Evolutionary conservation across 2,888 invertebrate genomes (phyloP).

Genomic region (Campoplex nolae): DNA sequence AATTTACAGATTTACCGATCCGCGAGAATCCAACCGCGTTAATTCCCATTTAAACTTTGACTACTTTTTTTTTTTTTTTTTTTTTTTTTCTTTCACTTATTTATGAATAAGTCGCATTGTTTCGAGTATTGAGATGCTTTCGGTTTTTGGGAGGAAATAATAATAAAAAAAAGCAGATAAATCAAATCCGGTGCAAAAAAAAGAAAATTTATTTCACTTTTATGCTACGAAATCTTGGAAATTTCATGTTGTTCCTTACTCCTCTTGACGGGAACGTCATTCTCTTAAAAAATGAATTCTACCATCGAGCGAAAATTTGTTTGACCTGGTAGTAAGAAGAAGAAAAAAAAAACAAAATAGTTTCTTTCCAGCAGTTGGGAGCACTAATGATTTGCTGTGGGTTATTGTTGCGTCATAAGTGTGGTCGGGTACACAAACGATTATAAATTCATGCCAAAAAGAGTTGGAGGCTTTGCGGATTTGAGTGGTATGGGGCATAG

Average conservation of each 20-base stretch:
- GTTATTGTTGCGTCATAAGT: conserved; percentile 46
- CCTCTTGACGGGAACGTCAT: background rate
- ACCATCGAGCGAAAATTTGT: background rate
- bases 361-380: conserved; percentile 19
- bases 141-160: background rate
- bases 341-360: conserved; percentile 26
- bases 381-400: conserved; percentile 48
- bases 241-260: background rate
- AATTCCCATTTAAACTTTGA: conserved; percentile 27
- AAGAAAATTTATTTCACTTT: background rate
- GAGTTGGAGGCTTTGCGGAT: conserved; percentile 33
- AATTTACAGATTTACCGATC: conserved; percentile 47
- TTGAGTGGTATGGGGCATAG: conserved; percentile 7
- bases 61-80: too few species aligned
- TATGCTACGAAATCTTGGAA: background rate
- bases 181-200: too few species aligned
- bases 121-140: background rate
- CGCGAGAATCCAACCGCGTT: conserved; percentile 23
- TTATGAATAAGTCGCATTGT: background rate
- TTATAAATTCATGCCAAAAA: conserved; percentile 64
- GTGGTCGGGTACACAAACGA: conserved; percentile 30
- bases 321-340: background rate
- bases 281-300: background rate
- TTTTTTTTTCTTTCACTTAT: background rate
- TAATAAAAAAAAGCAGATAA: background rate